Base-by-base conservation (phyloP, 2,888 invertebrate species). In the Epicampocera succincta region DNA sequence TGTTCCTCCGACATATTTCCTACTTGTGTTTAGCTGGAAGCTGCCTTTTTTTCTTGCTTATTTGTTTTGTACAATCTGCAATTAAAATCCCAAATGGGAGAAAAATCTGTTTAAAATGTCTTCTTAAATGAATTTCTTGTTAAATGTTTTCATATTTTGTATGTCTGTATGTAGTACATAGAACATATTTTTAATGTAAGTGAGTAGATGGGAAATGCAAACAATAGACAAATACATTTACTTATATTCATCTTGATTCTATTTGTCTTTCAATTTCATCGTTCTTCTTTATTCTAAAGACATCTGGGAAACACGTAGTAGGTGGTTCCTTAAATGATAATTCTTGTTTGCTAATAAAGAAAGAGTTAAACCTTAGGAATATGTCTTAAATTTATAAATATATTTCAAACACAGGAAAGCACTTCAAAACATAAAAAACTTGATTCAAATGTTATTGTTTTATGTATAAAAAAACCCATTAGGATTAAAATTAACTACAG, bases 1-100 rank as follows among this genome's bases (percentile, higher is more conserved):
- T 85, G 85, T 17, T 87, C 86, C 8, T 86, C 84, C 66, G 84
- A 84, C 84, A 84, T 84, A 48, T 82, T 78, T 71, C 65, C 78
- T 71, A 19, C 17, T 33, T 54, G 44, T 44, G 12, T 52, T 75
- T 60, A 68, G 33, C 68, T 69, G 38, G 33, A 13, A 54, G 69
- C 76, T 29, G 9, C 13, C 38, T 58, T 12, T 21, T 50, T 87
- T 85, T 8, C 82, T 83, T 83, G 76, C 65, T 80, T 84, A 72
- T 84, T 83, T 83, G 69, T 54, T 77, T 58, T 60, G 60, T 40
- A 66, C 44, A 66, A 79, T 78, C 82, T 82, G 78, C 82, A 82
- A 82, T 82, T 78, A 82, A 82, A 78, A 78, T 38, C 63, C 73
- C 50, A 82, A 78, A 74, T 63, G 54, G 58, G 33, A 33, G 33